Evolutionary conservation across 2,888 invertebrate species (phyloP).

Genomic region (Steinernema scapterisci): DNA sequence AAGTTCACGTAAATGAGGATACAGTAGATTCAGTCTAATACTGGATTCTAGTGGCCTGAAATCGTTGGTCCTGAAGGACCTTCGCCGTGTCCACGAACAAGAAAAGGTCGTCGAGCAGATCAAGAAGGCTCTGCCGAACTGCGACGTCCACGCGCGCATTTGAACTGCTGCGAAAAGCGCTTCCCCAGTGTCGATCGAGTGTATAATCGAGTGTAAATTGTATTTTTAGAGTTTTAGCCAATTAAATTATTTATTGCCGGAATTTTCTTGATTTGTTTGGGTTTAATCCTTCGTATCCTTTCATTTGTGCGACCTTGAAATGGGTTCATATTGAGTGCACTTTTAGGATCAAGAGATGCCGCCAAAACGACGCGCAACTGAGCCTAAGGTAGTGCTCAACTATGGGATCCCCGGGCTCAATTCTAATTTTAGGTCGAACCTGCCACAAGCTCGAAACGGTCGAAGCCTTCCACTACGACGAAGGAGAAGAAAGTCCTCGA

Average conservation of each 20-base stretch:
- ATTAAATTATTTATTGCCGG: too few relatives aligned
- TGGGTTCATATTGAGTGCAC: too few relatives aligned
- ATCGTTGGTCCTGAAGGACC: constrained; percentile 44
- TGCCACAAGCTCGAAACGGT: not conserved
- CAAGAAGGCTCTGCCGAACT: constrained; percentile 46
- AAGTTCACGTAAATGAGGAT: constrained; percentile 43
- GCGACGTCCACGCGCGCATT: constrained; percentile 42
- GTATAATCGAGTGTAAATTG: not conserved
- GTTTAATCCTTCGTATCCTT: too few relatives aligned
- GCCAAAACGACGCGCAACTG: constrained; percentile 16
- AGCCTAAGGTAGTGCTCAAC: not conserved
- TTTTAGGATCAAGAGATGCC: not conserved
- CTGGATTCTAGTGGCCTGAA: constrained; percentile 41
- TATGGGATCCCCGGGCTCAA: not conserved
- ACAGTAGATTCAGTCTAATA: not conserved
- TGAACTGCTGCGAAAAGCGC: too few relatives aligned
- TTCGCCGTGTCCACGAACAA: constrained; percentile 51
- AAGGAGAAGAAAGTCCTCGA: not conserved
- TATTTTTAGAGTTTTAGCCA: too few relatives aligned
- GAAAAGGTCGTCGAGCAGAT: constrained; percentile 47
- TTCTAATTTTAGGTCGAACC: too few relatives aligned
- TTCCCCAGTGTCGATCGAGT: not conserved
- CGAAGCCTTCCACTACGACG: not conserved
- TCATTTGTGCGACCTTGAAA: too few relatives aligned
- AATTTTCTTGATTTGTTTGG: too few relatives aligned